Percentiles rank a stretch among this genome's conserved stretches.
Conservation (phyloP, 2,888 invertebrate species). For the Zootermopsis nevadensis region DNA sequence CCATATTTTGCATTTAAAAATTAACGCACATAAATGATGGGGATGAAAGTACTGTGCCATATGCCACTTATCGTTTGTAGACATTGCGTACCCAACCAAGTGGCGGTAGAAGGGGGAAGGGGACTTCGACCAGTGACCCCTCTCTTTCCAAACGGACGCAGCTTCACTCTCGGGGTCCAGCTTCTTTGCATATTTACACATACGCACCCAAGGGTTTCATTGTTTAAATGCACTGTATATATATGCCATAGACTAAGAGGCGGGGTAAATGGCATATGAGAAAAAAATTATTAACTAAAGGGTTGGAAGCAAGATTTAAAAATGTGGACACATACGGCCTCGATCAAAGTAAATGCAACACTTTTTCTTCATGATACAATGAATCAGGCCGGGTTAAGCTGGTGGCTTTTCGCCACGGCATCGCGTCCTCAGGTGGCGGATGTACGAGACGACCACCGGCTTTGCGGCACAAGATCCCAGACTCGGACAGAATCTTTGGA, state of each 20-base stretch:
- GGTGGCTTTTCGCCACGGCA: no score
- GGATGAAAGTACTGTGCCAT: background rate
- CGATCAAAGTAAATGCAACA: background rate
- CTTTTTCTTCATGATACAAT: background rate
- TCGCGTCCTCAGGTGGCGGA: no score
- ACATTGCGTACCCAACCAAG: background rate
- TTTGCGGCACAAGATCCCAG: no score
- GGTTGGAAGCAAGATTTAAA: conserved; percentile 17
- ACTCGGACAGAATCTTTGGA: no score
- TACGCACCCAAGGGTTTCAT: conserved; percentile 32
- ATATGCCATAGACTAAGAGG: background rate
- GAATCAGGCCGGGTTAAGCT: no score
- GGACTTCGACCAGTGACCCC: conserved; percentile 14
- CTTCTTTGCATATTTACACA: conserved; percentile 31
- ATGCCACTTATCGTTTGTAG: conserved; percentile 1
- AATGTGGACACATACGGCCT: conserved; percentile 24
- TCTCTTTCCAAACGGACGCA: background rate
- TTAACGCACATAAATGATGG: no score
- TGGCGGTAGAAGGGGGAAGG: background rate
- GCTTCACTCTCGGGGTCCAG: background rate
- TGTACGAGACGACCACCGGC: no score
- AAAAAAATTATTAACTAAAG: conserved; percentile 26
- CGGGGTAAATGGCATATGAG: background rate
- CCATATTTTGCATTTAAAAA: no score
- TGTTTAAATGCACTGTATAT: conserved; percentile 26